Base-by-base conservation (phyloP, 2,888 invertebrate species). In the Aphrophora alni region DNA sequence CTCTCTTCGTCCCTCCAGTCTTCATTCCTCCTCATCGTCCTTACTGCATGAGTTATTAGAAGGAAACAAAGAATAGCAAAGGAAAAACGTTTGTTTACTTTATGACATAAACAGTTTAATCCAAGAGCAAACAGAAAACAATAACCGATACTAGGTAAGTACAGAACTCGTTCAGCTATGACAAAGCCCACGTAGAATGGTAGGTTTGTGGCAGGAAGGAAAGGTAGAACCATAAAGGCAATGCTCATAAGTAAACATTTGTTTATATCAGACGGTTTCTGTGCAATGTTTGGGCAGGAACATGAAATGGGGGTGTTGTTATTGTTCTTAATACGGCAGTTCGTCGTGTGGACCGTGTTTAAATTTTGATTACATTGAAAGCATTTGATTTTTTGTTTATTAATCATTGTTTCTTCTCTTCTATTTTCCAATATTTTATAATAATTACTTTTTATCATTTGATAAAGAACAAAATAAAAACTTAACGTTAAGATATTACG, bases 171-270 rank as follows among this genome's bases (percentile, higher is more conserved):
- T 90, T 99, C 99, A 82, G 98, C 99, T 80, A 98, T 95, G 85
- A 99, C 98, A 89, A 99, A 99, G 75, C 99, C 99, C 82, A 99
- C 98, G 89, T 98, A 98, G 90, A 98, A 98, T 89, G 98, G 94
- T 86, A 98, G 90, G 91, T 99, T 99, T 86, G 97, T 95, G 83
- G 98, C 98, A 84, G 98, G 98, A 87, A 98, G 91, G 90, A 98
- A 98, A 83, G 98, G 98, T 85, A 98, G 90, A 85, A 95, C 92
- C 87, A 98, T 92, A 87, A 98, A 93, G 73, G 92, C 90, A 81
- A 92, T 84, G 27, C 90, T 88, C 73, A 90, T 84, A 76, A 94
- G 93, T 84, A 94, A 90, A 85, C 93, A 51, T 26, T 79, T 81
- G 80, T 59, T 1, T 4, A 14, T 3, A 3, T 59, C 59, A 21